Evolutionary conservation across 2,113 vertebrate genomes (phyloP), one percentile per base, ranked within the genome.

Genomic region (Empidonax alnorum): DNA sequence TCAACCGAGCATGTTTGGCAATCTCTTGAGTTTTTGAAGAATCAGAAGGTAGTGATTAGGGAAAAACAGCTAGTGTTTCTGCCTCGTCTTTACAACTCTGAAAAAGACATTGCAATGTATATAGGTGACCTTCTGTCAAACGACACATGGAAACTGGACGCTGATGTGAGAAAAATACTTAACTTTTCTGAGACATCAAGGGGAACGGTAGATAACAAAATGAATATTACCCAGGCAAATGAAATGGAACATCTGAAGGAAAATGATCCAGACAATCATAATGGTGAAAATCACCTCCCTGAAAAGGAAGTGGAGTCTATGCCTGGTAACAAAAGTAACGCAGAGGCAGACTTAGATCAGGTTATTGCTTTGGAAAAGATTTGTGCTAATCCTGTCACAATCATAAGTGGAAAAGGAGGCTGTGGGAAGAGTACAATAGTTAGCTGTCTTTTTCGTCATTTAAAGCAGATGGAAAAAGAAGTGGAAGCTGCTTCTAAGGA

Each of bases 371-470:
- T 98, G 59, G 41, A 97, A 84, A 98, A 98, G 97, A 98, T 99
- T 62, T 98, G 98, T 83, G 89, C 94, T 73, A 98, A 98, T 80
- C 97, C 98, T 17, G 98, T 99, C 77, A 99, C 98, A 0, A 88
- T 99, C 79, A 96, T 99, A 85, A 99, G 98, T 79, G 99, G 98
- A 42, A 99, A 98, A 92, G 99, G 98, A 14, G 99, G 99, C 28
- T 98, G 98, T 90, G 99, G 99, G 42, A 99, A 99, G 96, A 99
- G 98, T 74, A 98, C 98, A 5, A 93, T 99, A 55, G 98, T 99
- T 42, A 98, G 98, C 83, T 89, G 14, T 55, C 97, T 98, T 66
- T 98, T 98, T 67, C 96, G 94, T 33, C 93, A 98, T 35, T 68
- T 98, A 47, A 97, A 96, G 53, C 83, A 95, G 47, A 44, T 94